Percentiles rank a stretch among this genome's conserved stretches.
phyloP scores from a whole-genome alignment of 2,888 invertebrate genomes.

The Leucoma salicis region DNA sequence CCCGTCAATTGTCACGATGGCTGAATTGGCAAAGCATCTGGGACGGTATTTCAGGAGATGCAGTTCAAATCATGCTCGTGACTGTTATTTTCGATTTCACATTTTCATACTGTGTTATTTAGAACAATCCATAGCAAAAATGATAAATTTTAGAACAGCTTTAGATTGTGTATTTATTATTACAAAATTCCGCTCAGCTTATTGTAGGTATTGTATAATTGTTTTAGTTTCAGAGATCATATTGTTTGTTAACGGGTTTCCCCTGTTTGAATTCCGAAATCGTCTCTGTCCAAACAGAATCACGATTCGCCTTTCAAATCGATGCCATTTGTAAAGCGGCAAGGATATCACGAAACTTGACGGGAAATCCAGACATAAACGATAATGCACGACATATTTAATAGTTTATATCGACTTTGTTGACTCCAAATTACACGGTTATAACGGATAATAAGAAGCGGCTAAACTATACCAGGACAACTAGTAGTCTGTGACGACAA shows the following conservation, averaged over 20 bases:
- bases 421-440: background rate
- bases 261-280: conserved; percentile 60
- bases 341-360: conserved; percentile 66
- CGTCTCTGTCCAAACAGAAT: conserved; percentile 52
- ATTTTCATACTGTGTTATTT: too few species aligned
- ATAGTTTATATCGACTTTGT: background rate
- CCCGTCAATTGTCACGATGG: too few species aligned
- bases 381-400: conserved; percentile 31
- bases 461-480: too few species aligned
- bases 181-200: background rate
- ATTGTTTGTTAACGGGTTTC: conserved; percentile 41
- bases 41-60: too few species aligned
- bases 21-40: too few species aligned
- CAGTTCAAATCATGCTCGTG: too few species aligned
- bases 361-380: conserved; percentile 71
- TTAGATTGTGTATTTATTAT: too few species aligned
- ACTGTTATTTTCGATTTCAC: too few species aligned
- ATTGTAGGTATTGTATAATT: conserved; percentile 7
- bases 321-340: conserved; percentile 69
- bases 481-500: too few species aligned
- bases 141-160: too few species aligned
- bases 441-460: background rate
- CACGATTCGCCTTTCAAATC: conserved; percentile 77
- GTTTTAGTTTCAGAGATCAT: conserved; percentile 9
- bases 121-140: too few species aligned